Base-by-base conservation (phyloP, 2,888 invertebrate species). In the Coecobrya sp. region DNA sequence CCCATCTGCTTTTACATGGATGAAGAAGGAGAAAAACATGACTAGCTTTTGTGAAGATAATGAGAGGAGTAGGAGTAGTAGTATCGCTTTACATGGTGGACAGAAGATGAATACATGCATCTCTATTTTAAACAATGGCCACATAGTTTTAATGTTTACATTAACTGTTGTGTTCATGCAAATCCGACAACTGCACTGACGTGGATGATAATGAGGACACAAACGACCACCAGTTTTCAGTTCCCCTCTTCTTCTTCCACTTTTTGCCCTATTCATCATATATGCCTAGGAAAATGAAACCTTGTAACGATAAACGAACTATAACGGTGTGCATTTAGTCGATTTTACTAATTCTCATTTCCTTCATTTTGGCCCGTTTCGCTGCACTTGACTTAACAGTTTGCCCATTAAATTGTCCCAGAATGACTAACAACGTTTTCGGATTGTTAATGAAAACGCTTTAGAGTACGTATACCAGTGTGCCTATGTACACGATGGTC, bases 391-490 rank as follows among this genome's bases (percentile, higher is more conserved):
- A 30, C 86, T 70, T 70, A 68, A 65, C 45, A 52, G 86, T 62
- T 76, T 86, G 76, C 42, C 86, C 86, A 87, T 87, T 87, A 87
- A 87, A 36, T 7, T 82, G 59, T 59, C 73, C 73, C 59, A 4
- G 42, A 76, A 87, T 87, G 86, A 76, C 45, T 87, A 76, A 87
- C 76, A 76, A 73, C 55, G 62, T 19, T 59, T 73, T 19, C 27
- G 73, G 52, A 76, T 42, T 73, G 76, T 59, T 87, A 87, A 73
- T 76, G 76, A 87, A 87, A 49, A 68, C n/a, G 52, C 59, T 42
- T 1, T 52, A 5, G 11, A 62, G 22, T 11, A n/a, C n/a, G 16
- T 8, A 59, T 19, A 49, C 10, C 49, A 49, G 11, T 49, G 49
- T 49, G 11, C 25, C 11, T 8, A 19, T 16, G 3, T 79, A 27